phyloP scores from a whole-genome alignment of 2,888 invertebrate genomes.

The Trissoscelio sp. region DNA sequence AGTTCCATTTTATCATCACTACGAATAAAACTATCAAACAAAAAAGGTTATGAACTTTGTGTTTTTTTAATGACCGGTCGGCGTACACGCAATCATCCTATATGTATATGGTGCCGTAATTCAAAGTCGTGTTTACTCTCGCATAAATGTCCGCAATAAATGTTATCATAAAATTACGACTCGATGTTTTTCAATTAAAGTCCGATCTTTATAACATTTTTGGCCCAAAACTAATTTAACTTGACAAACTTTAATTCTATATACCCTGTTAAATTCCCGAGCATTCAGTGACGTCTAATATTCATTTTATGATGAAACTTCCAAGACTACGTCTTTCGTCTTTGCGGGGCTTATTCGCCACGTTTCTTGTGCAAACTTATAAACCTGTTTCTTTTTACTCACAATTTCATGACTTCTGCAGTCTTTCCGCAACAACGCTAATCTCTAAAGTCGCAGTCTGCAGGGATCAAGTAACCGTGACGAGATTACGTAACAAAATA shows the following conservation, averaged over 20 bases:
- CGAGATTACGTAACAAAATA: conserved; percentile 27
- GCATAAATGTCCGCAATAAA: conserved; percentile 8
- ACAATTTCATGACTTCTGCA: conserved; percentile 47
- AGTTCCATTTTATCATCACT: background rate
- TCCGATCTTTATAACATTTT: conserved; percentile 23
- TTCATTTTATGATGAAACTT: conserved; percentile 50
- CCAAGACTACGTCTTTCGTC: conserved; percentile 27
- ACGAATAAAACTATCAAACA: conserved; percentile 10
- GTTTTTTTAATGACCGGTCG: background rate
- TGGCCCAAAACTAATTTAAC: conserved; percentile 38
- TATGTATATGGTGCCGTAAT: background rate
- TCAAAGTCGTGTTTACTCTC: background rate
- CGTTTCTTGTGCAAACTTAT: conserved; percentile 31
- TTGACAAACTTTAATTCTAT: conserved; percentile 45
- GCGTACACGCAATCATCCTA: conserved; percentile 2
- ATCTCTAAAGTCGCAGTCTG: conserved; percentile 18
- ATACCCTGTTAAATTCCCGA: conserved; percentile 4
- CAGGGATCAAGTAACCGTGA: conserved; percentile 5
- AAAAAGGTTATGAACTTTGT: conserved; percentile 15
- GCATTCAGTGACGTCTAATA: conserved; percentile 30
- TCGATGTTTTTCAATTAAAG: conserved; percentile 32
- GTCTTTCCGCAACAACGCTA: conserved; percentile 24
- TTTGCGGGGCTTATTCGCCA: conserved; percentile 16
- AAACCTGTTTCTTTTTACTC: conserved; percentile 34
- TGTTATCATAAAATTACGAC: conserved; percentile 10